Evolutionary conservation across 2,797 vertebrate genomes (phyloP).

Genomic region (Bovichtus diacanthus): DNA sequence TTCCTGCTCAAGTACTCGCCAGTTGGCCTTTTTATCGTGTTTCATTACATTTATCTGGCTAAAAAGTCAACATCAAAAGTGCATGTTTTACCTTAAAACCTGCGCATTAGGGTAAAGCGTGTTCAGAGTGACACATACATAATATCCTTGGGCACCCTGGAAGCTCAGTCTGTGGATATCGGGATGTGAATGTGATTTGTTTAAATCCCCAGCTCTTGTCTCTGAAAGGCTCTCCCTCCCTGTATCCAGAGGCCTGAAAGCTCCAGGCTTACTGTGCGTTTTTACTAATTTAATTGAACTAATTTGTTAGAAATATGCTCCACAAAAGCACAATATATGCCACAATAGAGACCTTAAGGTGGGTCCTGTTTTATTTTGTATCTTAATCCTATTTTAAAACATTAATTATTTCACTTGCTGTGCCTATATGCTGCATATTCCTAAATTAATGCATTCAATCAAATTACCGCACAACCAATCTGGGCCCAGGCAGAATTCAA

Average conservation of each 20-base stretch:
- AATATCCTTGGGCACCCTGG: background rate
- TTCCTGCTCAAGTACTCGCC: too few relatives aligned
- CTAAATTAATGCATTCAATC: conserved; percentile 9
- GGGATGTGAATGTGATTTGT: background rate
- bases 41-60: background rate
- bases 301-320: background rate
- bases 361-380: conserved; percentile 7
- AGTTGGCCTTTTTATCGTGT: background rate
- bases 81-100: conserved; percentile 1
- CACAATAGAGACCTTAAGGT: background rate
- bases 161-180: background rate
- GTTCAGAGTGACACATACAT: background rate
- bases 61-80: background rate
- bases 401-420: background rate
- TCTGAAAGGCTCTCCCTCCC: background rate
- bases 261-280: background rate
- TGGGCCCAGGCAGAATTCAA: background rate
- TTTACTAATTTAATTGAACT: background rate
- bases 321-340: background rate
- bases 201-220: background rate
- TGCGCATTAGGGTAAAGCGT: background rate
- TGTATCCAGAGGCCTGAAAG: conserved; percentile 1
- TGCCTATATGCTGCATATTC: background rate
- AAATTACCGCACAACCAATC: conserved; percentile 1
- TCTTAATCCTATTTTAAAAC: conserved; percentile 8